Conservation (phyloP, 2,113 vertebrate genomes). For the Pelecanoides urinatrix region DNA sequence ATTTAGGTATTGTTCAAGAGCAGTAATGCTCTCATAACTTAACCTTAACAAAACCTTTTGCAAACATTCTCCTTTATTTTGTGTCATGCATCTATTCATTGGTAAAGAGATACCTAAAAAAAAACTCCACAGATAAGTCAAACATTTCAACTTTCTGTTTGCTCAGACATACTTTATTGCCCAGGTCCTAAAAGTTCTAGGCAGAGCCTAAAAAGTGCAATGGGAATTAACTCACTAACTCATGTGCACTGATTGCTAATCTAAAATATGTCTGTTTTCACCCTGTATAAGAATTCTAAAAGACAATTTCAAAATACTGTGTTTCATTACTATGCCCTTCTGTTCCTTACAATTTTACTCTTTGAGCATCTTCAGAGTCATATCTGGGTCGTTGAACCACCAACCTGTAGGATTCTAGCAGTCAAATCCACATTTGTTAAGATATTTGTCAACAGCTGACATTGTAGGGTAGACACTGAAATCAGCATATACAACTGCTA, state of each 20-base stretch:
- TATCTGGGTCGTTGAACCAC: background rate
- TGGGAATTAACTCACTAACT: background rate
- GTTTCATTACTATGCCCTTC: background rate
- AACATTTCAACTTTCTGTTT: background rate
- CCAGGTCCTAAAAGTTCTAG: background rate
- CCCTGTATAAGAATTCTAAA: background rate
- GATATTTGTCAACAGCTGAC: background rate
- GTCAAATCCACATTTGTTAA: background rate
- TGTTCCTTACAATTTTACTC: background rate
- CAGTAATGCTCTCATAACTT: background rate
- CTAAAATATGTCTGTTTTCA: background rate
- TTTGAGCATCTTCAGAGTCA: background rate
- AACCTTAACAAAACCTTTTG: background rate
- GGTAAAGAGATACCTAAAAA: background rate
- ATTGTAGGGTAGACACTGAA: background rate
- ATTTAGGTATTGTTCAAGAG: background rate
- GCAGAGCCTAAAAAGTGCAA: background rate
- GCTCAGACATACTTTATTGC: background rate
- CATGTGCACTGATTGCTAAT: background rate
- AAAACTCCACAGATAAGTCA: background rate
- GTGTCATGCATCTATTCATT: background rate
- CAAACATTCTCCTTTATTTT: background rate
- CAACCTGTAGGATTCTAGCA: background rate
- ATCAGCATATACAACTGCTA: background rate
- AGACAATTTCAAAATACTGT: background rate